These are phyloP conservation scores for Cyanoderma ruficeps DNA, from an alignment of 2,113 vertebrate species.

Conservation along the genomic window DNA sequence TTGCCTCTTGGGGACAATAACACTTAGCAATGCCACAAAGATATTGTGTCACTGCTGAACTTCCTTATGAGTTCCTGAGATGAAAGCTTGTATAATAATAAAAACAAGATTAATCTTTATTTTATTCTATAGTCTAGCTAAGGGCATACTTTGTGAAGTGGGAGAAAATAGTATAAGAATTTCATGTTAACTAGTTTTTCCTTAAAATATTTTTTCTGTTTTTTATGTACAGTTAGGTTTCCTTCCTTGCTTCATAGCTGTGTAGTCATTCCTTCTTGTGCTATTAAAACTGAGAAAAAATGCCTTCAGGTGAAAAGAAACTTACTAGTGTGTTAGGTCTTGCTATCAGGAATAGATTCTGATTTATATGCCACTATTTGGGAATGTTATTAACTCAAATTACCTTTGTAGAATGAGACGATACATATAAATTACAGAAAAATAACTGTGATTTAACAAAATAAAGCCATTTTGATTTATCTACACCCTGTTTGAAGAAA, in stretches of 20 bases:
- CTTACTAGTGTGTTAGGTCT: constrained; percentile 2
- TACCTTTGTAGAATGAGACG: neutral
- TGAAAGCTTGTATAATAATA: neutral
- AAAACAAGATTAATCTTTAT: neutral
- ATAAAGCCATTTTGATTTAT: neutral
- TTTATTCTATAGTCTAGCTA: constrained; percentile 7
- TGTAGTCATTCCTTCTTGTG: constrained; percentile 44
- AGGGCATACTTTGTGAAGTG: neutral
- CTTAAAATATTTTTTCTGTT: neutral
- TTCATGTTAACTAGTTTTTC: constrained; percentile 14
- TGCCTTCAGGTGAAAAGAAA: constrained; percentile 31
- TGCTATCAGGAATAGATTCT: neutral
- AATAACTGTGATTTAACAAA: neutral
- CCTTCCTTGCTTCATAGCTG: neutral
- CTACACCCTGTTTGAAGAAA: neutral
- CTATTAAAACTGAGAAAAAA: constrained; percentile 63
- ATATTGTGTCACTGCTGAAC: neutral
- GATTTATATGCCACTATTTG: constrained; percentile 33
- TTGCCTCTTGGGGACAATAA: neutral
- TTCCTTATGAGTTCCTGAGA: neutral
- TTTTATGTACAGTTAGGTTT: constrained; percentile 5
- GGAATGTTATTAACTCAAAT: neutral
- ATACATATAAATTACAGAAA: neutral
- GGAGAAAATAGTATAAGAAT: neutral
- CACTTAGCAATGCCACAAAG: neutral